Conservation (phyloP, 2,888 invertebrate genomes). For the Drosophila multiciliata region DNA sequence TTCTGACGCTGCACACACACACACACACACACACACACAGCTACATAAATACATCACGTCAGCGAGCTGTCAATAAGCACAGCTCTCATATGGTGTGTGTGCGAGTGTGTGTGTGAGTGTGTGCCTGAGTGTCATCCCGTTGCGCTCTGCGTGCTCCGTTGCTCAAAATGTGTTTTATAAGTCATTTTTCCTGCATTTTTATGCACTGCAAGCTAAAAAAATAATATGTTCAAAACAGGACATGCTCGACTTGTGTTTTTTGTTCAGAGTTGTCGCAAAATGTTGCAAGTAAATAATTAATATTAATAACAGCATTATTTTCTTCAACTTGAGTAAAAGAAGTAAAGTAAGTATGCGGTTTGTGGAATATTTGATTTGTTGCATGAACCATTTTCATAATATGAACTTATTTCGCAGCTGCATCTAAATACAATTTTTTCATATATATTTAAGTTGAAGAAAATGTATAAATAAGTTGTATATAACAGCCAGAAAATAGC, state of each 20-base stretch:
- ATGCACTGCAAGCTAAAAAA: slow-evolving; percentile 20
- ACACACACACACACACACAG: slow-evolving; percentile 9
- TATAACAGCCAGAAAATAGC: not conserved
- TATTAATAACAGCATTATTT: not conserved
- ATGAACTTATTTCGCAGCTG: not conserved
- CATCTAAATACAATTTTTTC: not conserved
- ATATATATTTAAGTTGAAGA: not conserved
- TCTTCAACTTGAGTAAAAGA: not conserved
- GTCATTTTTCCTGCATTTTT: slow-evolving; percentile 58
- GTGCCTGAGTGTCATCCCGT: slow-evolving; percentile 2
- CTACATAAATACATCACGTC: slow-evolving; percentile 74
- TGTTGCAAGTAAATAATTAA: not conserved
- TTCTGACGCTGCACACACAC: slow-evolving; percentile 14
- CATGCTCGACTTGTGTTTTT: slow-evolving; percentile 5
- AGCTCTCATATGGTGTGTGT: slow-evolving; percentile 58
- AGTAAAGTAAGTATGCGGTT: not conserved
- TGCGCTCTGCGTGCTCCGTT: slow-evolving; percentile 10
- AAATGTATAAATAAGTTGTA: not conserved
- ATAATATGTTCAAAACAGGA: not conserved
- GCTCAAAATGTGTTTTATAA: slow-evolving; percentile 63
- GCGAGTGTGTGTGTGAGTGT: slow-evolving; percentile 4
- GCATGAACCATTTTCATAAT: not conserved
- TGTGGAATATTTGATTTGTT: not conserved
- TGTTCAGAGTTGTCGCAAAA: not conserved
- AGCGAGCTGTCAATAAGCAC: slow-evolving; percentile 75